Base-by-base conservation (phyloP, 2,113 vertebrate genomes). In the Manacus vitellinus region DNA sequence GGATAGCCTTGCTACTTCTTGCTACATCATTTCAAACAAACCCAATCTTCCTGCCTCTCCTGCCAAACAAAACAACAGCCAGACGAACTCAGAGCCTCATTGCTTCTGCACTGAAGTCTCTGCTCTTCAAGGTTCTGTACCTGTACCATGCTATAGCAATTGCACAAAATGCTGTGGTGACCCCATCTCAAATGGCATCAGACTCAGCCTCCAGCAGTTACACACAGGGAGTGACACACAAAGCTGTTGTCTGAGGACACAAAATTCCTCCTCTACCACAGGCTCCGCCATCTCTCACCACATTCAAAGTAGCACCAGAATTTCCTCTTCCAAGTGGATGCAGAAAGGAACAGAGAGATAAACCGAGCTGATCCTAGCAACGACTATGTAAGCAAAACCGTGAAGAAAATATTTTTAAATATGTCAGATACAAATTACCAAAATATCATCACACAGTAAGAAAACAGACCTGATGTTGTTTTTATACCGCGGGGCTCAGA, bases 371-470 rank as follows among this genome's bases (percentile, higher is more conserved):
- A 55, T 83, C 83, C 88, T 74, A 47, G 49, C 1, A 3, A 91
- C 43, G 66, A 2, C 47, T 63, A 28, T 12, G 55, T 24, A 74
- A 95, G 33, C 76, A 95, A 92, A 94, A 59, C 33, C 5, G 56
- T 56, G 33, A 63, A 75, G 76, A 27, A 94, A 94, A 51, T 81
- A 74, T 92, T 97, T 94, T 86, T 30, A 81, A 70, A 92, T 59
- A 27, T 30, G 54, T 59, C 65, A 75, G 43, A 47, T 52, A 74
- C 35, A 89, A 91, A 84, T 63, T 33, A 77, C 72, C 35, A 83
- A 77, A 71, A 71, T 63, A 18, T 78, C 61, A 52, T 59, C 55
- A 59, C 43, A 37, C 39, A 41, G 55, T 39, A 71, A 43, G 66
- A 83, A 66, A 46, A 77, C 59, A 94, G 46, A 74, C 25, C 13